Evolutionary conservation across 35 echinoderm and acorn worm species (phyloP), one percentile per base, ranked within the genome.

Genomic region (Apostichopus parvimensis): DNA sequence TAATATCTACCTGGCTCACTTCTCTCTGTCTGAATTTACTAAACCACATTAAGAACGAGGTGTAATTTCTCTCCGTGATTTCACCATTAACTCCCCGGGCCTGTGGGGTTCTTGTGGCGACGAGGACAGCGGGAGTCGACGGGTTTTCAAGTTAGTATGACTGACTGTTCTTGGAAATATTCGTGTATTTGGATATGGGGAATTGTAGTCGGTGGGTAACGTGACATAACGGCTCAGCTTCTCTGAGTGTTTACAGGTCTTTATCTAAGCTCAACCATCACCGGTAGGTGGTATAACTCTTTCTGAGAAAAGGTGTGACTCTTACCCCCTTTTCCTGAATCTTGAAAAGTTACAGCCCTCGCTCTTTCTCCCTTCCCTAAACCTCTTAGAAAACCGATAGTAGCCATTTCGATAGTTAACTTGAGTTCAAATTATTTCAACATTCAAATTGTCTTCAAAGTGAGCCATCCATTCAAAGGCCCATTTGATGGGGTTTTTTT

Each of bases 41-140:
- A 75, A 75, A 84, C 81, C 56, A 84, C 81, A 84, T 21, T 58
- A 21, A 59, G 54, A 84, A 84, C 56, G 81, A 84, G 81, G 15
- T 84, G 54, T 82, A 84, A 58, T 84, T 84, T 18, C 57, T 55
- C 81, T 55, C 81, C 54, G 57, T 84, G 81, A 59, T 84, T 22
- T 84, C 15, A 54, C 81, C 54, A 84, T 84, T 84, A 84, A 84
- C 81, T 84, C 81, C 23, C 53, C 81, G 57, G 28, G 81, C 81
- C 81, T 84, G 57, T 84, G 81, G 81, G 81, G 81, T 58, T 84
- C 81, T 84, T 84, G 81, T 84, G 81, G 81, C 81, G 81, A 84
- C 20, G 55, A 4, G 17, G 81, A 84, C 81, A 84, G 81, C 81
- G 81, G 81, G 81, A 84, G 81, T 59, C 81, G 28, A 84, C 81